Evolutionary conservation across 2,888 invertebrate species (phyloP), one percentile per base, ranked within the genome.

Genomic region (Yponomeuta sedellus): DNA sequence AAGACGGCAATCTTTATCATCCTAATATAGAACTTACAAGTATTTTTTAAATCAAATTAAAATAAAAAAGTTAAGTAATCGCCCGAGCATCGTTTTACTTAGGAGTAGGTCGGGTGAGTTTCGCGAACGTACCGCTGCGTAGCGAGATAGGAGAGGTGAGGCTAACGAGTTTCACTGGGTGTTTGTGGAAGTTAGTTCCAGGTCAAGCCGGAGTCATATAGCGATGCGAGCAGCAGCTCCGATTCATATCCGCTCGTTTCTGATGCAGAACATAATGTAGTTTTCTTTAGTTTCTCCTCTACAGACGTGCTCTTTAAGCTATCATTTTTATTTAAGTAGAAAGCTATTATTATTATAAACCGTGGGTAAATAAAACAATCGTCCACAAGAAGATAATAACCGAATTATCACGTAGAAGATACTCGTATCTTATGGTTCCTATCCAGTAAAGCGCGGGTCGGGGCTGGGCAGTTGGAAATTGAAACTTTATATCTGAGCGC

Each of bases 401-500:
- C 8, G 34, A 34, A 34, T 34, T 34, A 34, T 8, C 34, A 0
- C 1, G 34, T 8, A 34, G 34, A 34, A 34, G 34, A 34, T 34
- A n/a, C n/a, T n/a, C n/a, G n/a, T n/a, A 8, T 34, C 34, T 34
- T 34, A 34, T 34, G 34, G 34, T 34, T 34, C 34, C 34, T 34
- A 34, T 34, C 34, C 34, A 34, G 34, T 34, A 34, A 34, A 34
- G 5, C 34, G 34, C 34, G 34, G 34, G 34, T 8, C 11, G 8
- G 25, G 25, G 20, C 20, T 22, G 22, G 11, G 20, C 20, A 22
- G 61, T 61, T 61, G 80, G 80, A 85, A 89, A 90, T 88, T 88
- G 87, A 88, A 89, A 88, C 88, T 88, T 88, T 88, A 87, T 88
- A 86, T 88, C 86, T 86, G 82, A 88, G 82, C 82, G 80, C 83